These are phyloP conservation scores for Lacanobia oleracea DNA, from an alignment of 2,888 invertebrate genomes.

Conservation along the genomic window DNA sequence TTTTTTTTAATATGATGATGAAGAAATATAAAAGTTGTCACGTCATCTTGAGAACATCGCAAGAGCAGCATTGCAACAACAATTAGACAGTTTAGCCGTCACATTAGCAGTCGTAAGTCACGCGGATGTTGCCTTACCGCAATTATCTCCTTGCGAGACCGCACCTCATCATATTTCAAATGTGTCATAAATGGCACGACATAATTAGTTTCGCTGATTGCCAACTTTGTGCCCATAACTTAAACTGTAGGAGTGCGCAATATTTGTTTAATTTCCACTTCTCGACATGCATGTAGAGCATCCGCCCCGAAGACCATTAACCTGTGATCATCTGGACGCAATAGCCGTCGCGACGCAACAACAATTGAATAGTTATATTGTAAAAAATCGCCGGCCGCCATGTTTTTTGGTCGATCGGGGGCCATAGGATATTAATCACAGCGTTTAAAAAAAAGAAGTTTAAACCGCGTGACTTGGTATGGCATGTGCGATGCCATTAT, in stretches of 20 bases:
- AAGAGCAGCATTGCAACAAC: slow-evolving; percentile 2
- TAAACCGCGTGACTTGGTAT: no score
- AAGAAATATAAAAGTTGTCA: no score
- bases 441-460: no score
- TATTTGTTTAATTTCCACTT: slow-evolving; percentile 3
- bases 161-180: slow-evolving; percentile 31
- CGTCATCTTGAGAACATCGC: not conserved
- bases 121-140: slow-evolving; percentile 38
- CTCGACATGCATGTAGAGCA: not conserved
- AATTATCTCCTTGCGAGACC: slow-evolving; percentile 15
- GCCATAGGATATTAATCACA: no score
- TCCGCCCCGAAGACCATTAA: no score
- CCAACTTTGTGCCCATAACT: slow-evolving; percentile 9
- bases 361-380: no score
- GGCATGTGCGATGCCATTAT: no score
- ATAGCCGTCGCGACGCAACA: no score
- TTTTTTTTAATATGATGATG: no score
- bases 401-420: no score
- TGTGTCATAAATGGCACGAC: slow-evolving; percentile 30
- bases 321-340: no score
- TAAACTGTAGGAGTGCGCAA: slow-evolving; percentile 11
- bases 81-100: slow-evolving; percentile 32
- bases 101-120: slow-evolving; percentile 30
- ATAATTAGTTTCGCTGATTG: slow-evolving; percentile 30
- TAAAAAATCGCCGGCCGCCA: no score